Conservation (phyloP, 2,113 vertebrate species). For the Siniperca chuatsi region DNA sequence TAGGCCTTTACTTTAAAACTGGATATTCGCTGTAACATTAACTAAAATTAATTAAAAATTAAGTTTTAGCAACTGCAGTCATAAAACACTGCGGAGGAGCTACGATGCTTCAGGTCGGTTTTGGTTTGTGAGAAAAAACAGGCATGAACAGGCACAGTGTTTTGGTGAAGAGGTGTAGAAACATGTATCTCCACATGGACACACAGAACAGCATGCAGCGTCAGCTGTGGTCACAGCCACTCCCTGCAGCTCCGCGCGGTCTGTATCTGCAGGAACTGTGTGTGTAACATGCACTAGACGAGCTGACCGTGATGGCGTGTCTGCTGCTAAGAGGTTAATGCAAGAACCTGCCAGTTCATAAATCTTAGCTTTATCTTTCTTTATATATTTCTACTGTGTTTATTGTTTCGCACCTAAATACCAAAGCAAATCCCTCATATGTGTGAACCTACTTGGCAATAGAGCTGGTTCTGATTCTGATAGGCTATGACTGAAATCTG, state of each 20-base stretch:
- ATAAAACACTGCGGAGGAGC: too few species aligned
- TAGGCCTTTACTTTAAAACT: background rate
- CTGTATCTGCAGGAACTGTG: constrained; percentile 15
- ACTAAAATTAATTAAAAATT: background rate
- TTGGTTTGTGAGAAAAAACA: background rate
- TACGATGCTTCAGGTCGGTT: background rate
- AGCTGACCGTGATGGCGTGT: background rate
- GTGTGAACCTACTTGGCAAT: too few species aligned
- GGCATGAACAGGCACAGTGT: background rate
- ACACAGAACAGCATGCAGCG: background rate
- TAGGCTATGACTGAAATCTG: background rate
- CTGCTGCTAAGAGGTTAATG: background rate
- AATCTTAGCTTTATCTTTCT: background rate
- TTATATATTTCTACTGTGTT: too few species aligned
- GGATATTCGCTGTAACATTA: background rate
- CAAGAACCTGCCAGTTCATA: background rate
- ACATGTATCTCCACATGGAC: background rate
- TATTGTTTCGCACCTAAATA: too few species aligned
- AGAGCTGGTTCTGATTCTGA: too few species aligned
- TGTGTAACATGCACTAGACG: constrained; percentile 12
- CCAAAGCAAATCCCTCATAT: too few species aligned
- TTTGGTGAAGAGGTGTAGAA: background rate
- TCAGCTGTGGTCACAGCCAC: background rate
- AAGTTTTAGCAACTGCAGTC: too few species aligned
- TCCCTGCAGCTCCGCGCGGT: background rate